Conservation (phyloP, 1,140 invertebrate genomes). For the Halyomorpha halys region DNA sequence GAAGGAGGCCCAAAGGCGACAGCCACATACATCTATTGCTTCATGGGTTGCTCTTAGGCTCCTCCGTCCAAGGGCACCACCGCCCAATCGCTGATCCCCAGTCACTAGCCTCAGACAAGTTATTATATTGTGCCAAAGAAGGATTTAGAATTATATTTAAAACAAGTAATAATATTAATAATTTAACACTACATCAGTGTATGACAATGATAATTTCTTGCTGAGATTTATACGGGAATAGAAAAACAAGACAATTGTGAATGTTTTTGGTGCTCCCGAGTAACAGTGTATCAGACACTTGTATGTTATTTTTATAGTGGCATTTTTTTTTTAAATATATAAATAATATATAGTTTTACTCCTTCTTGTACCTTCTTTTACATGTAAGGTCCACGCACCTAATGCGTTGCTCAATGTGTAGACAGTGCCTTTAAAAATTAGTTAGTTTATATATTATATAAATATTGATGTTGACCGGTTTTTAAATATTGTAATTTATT, state of each 20-base stretch:
- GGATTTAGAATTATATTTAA: slow-evolving; percentile 20
- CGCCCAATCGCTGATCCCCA: slow-evolving; percentile 17
- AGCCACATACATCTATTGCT: slow-evolving; percentile 42
- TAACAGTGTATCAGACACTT: slow-evolving; percentile 3
- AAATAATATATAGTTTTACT: slow-evolving; percentile 14
- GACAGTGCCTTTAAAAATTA: slow-evolving; percentile 26
- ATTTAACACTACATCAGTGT: background rate
- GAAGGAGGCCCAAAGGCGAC: slow-evolving; percentile 11
- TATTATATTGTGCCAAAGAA: slow-evolving; percentile 28
- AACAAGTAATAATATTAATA: background rate
- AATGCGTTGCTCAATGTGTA: slow-evolving; percentile 28
- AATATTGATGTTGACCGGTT: slow-evolving; percentile 6
- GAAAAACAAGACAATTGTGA: background rate
- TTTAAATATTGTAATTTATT: slow-evolving; percentile 10
- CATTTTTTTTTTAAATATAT: slow-evolving; percentile 13
- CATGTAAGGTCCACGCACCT: slow-evolving; percentile 28
- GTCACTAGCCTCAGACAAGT: slow-evolving; percentile 20
- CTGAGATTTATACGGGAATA: slow-evolving; percentile 1
- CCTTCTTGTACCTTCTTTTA: slow-evolving; percentile 23
- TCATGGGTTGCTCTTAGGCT: slow-evolving; percentile 62
- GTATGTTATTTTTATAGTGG: slow-evolving; percentile 5
- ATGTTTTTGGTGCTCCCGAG: slow-evolving; percentile 7
- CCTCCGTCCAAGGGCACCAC: slow-evolving; percentile 42
- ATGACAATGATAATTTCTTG: slow-evolving; percentile 19
- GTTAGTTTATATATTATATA: slow-evolving; percentile 16